Base-by-base conservation (phyloP, 1,140 invertebrate species). In the Drosophila melanica region DNA sequence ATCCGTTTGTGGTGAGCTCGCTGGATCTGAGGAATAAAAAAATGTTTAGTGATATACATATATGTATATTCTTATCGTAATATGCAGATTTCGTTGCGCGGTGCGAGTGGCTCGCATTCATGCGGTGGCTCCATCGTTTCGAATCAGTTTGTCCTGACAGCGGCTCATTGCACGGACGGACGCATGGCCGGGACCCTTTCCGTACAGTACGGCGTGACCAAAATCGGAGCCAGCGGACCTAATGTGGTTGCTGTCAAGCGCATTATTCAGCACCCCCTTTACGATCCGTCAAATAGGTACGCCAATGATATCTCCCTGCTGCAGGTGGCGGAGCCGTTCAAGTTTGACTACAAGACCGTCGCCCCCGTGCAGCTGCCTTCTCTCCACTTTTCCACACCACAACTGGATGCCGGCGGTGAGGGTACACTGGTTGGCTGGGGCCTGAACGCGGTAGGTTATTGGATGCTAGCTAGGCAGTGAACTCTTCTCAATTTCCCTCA, bases 111-210 rank as follows among this genome's bases (percentile, higher is more conserved):
- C 11, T 91, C 91, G 33, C 94, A 94, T 77, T 94, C 94, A 39
- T 94, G 94, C 69, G 94, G 94, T 0, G 93, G 93, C 0, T 93
- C 93, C 0, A 91, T 95, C 6, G 92, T 94, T 20, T 92, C 93
- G 0, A 85, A 92, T 4, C 81, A 92, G 10, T 93, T 93, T 20
- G 93, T 93, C 12, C 53, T 95, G 45, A 94, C 94, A 0, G 94
- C 94, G 3, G 94, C 94, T 3, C 94, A 94, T 80, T 95, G 94
- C 70, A 92, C 94, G 3, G 87, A 79, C 11, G 90, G 92, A 10
- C 70, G 73, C 10, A 59, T 11, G 0, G 58, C 89, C 2, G 11
- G 0, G 0, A 48, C 70, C 18, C 63, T 92, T 0, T 79, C 78
- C 12, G 27, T 92, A 3, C 90, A 92, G 51, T 91, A 69, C 65